Evolutionary conservation across 2,797 vertebrate species (phyloP), one percentile per base, ranked within the genome.

Genomic region (Staurois parvus): DNA sequence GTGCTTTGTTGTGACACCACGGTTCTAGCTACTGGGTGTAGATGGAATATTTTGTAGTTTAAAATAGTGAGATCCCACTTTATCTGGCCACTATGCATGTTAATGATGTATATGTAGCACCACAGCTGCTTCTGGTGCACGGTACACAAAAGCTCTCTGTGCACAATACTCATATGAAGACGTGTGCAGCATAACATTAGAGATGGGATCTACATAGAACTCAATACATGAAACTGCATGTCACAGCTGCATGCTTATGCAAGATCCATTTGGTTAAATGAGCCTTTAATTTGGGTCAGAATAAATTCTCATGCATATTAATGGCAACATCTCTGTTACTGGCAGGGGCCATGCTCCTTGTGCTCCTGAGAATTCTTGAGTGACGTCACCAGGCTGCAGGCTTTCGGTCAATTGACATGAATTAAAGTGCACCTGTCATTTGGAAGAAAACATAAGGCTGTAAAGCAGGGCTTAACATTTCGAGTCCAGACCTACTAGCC

Each of bases 121-220:
- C 12, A 10, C 30, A 62, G 52, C 32, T 59, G 30, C 24, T 45
- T 52, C 42, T 19, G n/a, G 56, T 40, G 56, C 75, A 4, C 11
- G 2, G 28, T 40, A 78, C 34, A 78, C 76, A 78, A 66, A 66
- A 66, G 76, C 76, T 28, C 76, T 66, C 56, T 77, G 76, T 77
- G 32, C 76, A 28, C 59, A 78, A 78, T 66, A 29, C 59, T 62
- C 56, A 64, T n/a, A 77, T 77, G 32, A 21, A 66, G 28, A 78
- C 76, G 76, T 78, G 59, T 66, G 34, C 59, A 40, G 76, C 32
- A 78, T 78, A 78, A 40, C 21, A 59, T 59, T 59, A 59, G 4
- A 24, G 52, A 59, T 21, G 21, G 52, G 7, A 59, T 59, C 21
- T 9, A 59, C 52, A 59, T 59, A 59, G 5, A 24, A 21, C 52